Conservation (phyloP, 2,113 vertebrate species). For the Macaca nemestrina region DNA sequence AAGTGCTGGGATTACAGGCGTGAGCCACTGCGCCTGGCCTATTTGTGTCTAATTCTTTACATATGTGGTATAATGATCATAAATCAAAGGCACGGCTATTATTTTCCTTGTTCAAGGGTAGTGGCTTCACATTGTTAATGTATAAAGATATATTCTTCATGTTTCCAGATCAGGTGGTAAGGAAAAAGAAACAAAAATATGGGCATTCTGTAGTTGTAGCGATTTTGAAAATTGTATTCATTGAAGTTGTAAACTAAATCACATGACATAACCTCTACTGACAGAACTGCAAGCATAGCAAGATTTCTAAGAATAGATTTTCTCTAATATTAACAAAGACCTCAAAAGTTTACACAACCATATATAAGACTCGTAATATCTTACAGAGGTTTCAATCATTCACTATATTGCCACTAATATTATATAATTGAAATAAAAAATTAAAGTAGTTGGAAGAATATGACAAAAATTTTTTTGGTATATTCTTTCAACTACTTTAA, state of each 20-base stretch:
- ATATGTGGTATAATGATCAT: neutral
- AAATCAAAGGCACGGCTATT: neutral
- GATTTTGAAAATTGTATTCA: neutral
- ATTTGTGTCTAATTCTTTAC: neutral
- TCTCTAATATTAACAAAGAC: neutral
- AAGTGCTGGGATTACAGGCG: too few species aligned
- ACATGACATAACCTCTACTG: neutral
- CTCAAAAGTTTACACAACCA: neutral
- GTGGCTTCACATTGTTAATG: neutral
- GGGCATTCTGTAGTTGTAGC: neutral
- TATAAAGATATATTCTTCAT: neutral
- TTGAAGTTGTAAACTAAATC: neutral
- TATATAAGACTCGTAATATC: neutral
- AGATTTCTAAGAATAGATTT: neutral
- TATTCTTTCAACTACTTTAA: too few species aligned
- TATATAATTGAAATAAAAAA: neutral
- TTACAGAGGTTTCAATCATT: neutral
- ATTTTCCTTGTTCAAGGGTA: neutral
- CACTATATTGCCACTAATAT: neutral
- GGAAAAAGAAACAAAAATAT: neutral
- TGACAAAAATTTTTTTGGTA: neutral
- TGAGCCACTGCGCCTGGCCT: rapidly evolving
- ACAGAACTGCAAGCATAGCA: neutral
- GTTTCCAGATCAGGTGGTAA: neutral
- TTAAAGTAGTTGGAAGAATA: neutral